These are phyloP conservation scores for Passer montanus DNA, from an alignment of 2,113 vertebrate genomes.

Conservation along the genomic window DNA sequence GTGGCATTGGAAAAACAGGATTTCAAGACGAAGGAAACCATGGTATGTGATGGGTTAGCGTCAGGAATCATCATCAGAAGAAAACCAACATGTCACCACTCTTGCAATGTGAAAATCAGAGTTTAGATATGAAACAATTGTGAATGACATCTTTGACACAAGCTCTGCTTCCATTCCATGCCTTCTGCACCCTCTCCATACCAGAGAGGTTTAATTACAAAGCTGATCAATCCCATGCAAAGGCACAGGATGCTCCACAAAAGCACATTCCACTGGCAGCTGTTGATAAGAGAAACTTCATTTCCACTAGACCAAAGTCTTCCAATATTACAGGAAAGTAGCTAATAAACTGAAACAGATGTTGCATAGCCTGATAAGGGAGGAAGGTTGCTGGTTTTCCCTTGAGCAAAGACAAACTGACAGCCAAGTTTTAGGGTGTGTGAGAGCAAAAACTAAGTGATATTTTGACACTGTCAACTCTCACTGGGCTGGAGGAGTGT, in stretches of 20 bases:
- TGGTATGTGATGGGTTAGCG: neutral
- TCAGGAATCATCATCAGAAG: neutral
- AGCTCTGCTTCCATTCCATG: neutral
- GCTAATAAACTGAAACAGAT: constrained; percentile 51
- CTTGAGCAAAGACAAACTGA: neutral
- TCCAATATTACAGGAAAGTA: neutral
- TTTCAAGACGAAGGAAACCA: neutral
- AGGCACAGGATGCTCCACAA: neutral
- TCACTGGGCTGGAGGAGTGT: neutral
- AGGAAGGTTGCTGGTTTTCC: neutral
- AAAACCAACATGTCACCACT: neutral
- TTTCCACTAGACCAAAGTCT: constrained; percentile 12
- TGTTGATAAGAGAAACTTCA: constrained; percentile 9
- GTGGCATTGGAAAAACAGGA: constrained; percentile 10
- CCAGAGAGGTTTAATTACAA: neutral
- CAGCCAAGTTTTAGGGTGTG: neutral
- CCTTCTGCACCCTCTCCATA: neutral
- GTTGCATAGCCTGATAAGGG: neutral
- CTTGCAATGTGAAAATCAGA: neutral
- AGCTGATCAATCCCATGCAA: neutral
- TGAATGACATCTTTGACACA: neutral
- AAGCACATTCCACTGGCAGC: constrained; percentile 10
- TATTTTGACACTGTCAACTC: neutral
- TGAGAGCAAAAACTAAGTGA: neutral
- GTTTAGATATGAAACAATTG: neutral